Conservation (phyloP, 1,140 invertebrate genomes). For the Drosophila miranda region DNA sequence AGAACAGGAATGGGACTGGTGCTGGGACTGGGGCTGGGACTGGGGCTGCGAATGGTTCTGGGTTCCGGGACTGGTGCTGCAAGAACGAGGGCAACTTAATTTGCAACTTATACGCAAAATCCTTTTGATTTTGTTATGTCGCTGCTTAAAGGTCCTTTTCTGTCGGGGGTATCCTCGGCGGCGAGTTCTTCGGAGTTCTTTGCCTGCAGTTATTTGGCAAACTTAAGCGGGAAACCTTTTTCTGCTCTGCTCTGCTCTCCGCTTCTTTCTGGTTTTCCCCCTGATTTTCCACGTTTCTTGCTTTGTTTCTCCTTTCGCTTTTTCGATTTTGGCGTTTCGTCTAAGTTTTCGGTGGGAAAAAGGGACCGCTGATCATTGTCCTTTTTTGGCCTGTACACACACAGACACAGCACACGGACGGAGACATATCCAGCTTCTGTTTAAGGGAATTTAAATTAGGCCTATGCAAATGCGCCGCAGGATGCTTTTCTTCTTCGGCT, state of each 20-base stretch:
- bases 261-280: constrained; percentile 15
- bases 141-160: constrained; percentile 46
- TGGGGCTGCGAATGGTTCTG: constrained; percentile 14
- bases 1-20: no score
- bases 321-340: constrained; percentile 23
- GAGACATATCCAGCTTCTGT: constrained; percentile 50
- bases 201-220: constrained; percentile 77
- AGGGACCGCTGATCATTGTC: constrained; percentile 67
- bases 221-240: constrained; percentile 70
- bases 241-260: constrained; percentile 12
- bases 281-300: constrained; percentile 34
- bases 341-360: constrained; percentile 52
- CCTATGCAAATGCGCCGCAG: constrained; percentile 75
- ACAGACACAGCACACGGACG: not conserved
- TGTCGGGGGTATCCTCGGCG: constrained; percentile 16
- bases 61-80: not conserved
- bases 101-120: constrained; percentile 79
- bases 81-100: constrained; percentile 65
- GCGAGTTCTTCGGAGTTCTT: constrained; percentile 27
- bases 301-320: constrained; percentile 6
- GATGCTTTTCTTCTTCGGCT: constrained; percentile 52
- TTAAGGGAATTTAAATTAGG: constrained; percentile 80
- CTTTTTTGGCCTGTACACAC: constrained; percentile 47
- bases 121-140: constrained; percentile 78
- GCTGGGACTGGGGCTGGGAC: not conserved